A percentile compares a stretch with the other conserved stretches of the same genome.
These are phyloP conservation scores for Tribolium castaneum DNA, from an alignment of 1,140 invertebrate species.

Conservation along the genomic window DNA sequence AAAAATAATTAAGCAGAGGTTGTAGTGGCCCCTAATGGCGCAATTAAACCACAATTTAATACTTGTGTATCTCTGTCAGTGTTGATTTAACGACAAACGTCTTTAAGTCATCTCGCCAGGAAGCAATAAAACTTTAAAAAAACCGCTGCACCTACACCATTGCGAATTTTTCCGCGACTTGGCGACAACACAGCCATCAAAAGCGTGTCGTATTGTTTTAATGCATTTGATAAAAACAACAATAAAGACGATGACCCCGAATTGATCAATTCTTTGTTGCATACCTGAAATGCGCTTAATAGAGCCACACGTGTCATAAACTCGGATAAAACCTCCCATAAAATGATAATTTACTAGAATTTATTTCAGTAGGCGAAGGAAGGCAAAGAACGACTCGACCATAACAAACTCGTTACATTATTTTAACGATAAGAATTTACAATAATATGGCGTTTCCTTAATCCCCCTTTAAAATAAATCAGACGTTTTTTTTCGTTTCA, in stretches of 20 bases:
- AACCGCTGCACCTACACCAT: not conserved
- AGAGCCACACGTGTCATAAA: not conserved
- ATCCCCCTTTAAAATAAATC: not conserved
- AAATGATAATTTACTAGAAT: not conserved
- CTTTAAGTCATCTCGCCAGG: not conserved
- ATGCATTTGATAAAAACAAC: not conserved
- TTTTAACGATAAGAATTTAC: not conserved
- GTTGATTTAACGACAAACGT: not conserved
- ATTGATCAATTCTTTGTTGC: not conserved
- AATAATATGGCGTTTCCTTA: not conserved
- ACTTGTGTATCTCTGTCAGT: not conserved
- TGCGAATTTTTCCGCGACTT: not conserved
- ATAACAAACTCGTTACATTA: not conserved
- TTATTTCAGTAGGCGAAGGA: not conserved
- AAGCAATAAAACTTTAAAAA: not conserved
- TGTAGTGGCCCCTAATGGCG: not conserved
- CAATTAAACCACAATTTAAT: not conserved
- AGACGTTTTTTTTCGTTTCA: not conserved
- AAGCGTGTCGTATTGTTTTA: slow-evolving; percentile 17
- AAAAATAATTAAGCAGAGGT: not conserved
- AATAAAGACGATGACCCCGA: not conserved
- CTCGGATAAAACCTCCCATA: not conserved
- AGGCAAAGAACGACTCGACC: not conserved
- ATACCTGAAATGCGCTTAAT: not conserved
- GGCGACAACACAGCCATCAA: not conserved